A percentile compares a stretch with the other conserved stretches of the same genome.
These are phyloP conservation scores for Nothoprocta perdicaria DNA, from an alignment of 2,113 vertebrate species.

Conservation along the genomic window DNA sequence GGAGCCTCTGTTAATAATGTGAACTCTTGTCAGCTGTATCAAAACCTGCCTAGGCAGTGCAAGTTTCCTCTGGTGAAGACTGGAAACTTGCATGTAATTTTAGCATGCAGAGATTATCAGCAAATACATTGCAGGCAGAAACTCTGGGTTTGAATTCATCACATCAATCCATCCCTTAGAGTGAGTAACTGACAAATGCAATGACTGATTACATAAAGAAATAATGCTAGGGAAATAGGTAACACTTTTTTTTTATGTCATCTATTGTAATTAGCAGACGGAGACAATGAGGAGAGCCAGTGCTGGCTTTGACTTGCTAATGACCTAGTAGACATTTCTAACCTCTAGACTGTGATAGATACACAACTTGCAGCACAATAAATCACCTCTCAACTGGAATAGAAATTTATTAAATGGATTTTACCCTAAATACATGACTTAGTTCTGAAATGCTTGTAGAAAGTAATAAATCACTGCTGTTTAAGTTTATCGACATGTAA, in stretches of 20 bases:
- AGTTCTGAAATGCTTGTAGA: constrained; percentile 20
- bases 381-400: constrained; percentile 19
- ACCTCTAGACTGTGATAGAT: background rate
- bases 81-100: background rate
- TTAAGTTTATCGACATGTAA: constrained; percentile 9
- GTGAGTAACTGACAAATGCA: constrained; percentile 36
- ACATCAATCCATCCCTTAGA: background rate
- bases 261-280: constrained; percentile 18
- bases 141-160: background rate
- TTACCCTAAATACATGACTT: constrained; percentile 12
- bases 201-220: background rate
- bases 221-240: constrained; percentile 17
- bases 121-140: background rate
- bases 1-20: background rate
- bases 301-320: background rate
- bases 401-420: constrained; percentile 20
- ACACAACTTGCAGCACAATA: background rate
- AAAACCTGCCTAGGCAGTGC: background rate
- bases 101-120: background rate
- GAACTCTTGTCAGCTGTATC: background rate
- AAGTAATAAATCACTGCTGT: constrained; percentile 15
- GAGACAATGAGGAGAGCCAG: background rate
- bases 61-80: background rate
- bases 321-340: background rate
- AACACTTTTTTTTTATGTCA: constrained; percentile 20